Evolutionary conservation across 2,113 vertebrate species (phyloP).

Genomic region (Oriolus oriolus): DNA sequence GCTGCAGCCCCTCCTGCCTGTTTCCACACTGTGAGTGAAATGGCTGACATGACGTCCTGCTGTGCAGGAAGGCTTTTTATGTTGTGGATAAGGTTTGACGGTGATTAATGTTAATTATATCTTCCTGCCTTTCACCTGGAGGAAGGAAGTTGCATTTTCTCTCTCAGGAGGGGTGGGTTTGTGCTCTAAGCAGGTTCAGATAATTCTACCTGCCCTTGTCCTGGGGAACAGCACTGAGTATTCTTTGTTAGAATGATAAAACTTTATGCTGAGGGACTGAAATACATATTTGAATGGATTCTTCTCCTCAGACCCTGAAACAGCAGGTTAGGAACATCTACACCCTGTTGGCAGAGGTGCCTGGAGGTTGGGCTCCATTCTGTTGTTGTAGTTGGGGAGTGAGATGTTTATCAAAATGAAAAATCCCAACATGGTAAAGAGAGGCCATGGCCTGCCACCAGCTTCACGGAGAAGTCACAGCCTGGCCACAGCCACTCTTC

Average conservation of each 20-base stretch:
- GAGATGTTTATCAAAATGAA: background rate
- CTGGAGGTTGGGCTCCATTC: background rate
- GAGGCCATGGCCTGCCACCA: background rate
- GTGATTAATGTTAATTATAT: background rate
- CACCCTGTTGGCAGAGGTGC: background rate
- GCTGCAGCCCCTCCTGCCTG: background rate
- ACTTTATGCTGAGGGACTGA: background rate
- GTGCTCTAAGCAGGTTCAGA: background rate
- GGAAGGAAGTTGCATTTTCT: background rate
- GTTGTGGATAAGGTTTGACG: rapidly evolving
- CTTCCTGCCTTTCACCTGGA: background rate
- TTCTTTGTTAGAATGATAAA: background rate
- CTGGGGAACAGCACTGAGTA: background rate
- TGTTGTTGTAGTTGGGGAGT: background rate
- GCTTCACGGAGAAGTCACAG: background rate
- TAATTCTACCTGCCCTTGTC: background rate
- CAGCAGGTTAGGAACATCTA: background rate
- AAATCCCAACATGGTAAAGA: background rate
- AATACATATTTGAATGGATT: background rate
- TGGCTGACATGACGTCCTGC: background rate
- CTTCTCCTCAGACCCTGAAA: background rate
- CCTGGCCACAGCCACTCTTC: background rate
- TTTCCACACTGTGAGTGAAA: background rate
- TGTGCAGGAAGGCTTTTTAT: background rate
- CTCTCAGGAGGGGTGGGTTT: background rate